phyloP scores from a whole-genome alignment of 2,113 vertebrate genomes.

The Paramormyrops kingsleyae region DNA sequence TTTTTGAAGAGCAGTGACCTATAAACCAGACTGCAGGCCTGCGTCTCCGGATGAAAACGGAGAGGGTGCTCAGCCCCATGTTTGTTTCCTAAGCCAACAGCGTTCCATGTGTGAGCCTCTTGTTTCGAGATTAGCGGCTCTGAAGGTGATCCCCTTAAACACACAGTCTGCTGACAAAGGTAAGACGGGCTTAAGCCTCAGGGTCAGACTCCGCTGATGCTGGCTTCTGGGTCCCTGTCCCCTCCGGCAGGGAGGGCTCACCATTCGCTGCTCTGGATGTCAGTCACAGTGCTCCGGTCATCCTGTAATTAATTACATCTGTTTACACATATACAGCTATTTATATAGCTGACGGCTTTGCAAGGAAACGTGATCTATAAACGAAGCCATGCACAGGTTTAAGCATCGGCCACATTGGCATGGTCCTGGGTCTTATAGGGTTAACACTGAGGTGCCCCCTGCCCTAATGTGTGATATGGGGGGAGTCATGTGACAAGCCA shows the following conservation, averaged over 20 bases:
- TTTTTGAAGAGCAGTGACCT: not conserved
- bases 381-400: not conserved
- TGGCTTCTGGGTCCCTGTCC: not conserved
- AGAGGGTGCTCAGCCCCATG: not conserved
- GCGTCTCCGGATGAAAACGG: not conserved
- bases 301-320: not conserved
- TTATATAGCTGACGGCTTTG: not conserved
- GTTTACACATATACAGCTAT: not conserved
- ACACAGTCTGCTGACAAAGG: slow-evolving; percentile 11
- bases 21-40: not conserved
- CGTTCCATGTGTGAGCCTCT: not conserved
- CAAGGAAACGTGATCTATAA: not conserved
- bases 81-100: not conserved
- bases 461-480: not conserved
- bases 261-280: not conserved
- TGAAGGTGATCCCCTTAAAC: slow-evolving; percentile 3
- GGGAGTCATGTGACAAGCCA: not conserved
- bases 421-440: not conserved
- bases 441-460: not conserved
- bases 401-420: not conserved
- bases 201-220: not conserved
- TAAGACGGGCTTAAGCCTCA: not conserved
- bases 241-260: not conserved
- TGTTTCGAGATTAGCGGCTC: not conserved
- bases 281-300: not conserved